Conservation (phyloP, 2,888 invertebrate genomes). For the Nasonovia ribisnigri region DNA sequence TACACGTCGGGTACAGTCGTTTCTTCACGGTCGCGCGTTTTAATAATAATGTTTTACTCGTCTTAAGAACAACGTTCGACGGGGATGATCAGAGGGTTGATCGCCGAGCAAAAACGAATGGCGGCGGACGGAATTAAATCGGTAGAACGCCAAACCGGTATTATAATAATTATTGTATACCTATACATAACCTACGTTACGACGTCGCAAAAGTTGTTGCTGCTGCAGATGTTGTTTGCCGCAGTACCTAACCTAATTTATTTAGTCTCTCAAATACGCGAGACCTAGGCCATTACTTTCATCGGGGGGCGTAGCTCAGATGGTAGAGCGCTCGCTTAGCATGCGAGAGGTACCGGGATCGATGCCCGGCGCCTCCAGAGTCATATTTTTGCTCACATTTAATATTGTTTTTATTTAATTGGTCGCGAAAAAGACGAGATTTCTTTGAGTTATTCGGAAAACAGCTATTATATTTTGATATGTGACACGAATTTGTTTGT, state of each 20-base stretch:
- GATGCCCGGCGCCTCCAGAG: slow-evolving; percentile 70
- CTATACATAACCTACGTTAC: neutral
- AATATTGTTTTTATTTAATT: neutral
- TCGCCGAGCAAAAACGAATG: neutral
- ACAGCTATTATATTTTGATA: neutral
- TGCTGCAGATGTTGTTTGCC: neutral
- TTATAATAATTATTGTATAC: too few relatives aligned
- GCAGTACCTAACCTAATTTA: neutral
- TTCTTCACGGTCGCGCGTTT: neutral
- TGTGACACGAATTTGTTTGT: neutral
- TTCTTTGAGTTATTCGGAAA: neutral
- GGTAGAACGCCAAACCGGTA: neutral
- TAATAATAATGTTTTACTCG: too few relatives aligned
- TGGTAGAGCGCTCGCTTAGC: slow-evolving; percentile 75
- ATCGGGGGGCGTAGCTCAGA: slow-evolving; percentile 69
- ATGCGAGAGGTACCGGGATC: slow-evolving; percentile 75
- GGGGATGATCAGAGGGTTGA: neutral
- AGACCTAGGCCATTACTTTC: neutral
- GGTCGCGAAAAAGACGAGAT: neutral
- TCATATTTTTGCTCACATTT: neutral
- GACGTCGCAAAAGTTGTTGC: neutral
- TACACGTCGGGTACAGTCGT: neutral
- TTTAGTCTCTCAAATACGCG: neutral
- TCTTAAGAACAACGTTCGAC: neutral
- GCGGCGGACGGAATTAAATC: neutral